Conservation (phyloP, 2,797 vertebrate genomes). For the Taenioides sp. region DNA sequence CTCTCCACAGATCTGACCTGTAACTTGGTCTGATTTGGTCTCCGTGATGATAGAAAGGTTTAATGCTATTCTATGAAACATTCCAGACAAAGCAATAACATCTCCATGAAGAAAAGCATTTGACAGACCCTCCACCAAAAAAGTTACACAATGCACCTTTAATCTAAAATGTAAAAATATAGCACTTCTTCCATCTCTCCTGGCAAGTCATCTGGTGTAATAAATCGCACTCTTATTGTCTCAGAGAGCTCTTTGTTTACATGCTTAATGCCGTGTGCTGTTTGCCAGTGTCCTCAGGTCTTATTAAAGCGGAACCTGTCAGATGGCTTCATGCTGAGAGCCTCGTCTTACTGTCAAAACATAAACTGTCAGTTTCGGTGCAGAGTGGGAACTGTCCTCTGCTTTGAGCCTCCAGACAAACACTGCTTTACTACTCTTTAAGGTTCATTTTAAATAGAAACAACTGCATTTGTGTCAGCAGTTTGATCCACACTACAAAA, state of each 20-base stretch:
- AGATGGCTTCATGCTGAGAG: background rate
- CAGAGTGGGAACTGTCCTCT: conserved; percentile 38
- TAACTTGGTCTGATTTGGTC: too few relatives aligned
- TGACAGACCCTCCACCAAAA: too few relatives aligned
- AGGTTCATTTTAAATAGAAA: conserved; percentile 32
- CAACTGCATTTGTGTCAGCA: conserved; percentile 11
- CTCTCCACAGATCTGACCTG: too few relatives aligned
- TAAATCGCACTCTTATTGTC: background rate
- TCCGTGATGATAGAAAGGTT: too few relatives aligned
- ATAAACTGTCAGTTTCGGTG: conserved; percentile 72
- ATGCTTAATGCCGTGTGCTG: background rate
- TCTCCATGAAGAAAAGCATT: too few relatives aligned
- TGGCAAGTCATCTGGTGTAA: background rate
- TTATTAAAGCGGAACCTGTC: conserved; percentile 20
- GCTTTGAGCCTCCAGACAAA: conserved; percentile 60
- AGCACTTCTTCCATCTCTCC: too few relatives aligned
- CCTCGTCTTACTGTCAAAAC: conserved; percentile 30
- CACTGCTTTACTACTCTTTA: conserved; percentile 54
- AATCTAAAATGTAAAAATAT: too few relatives aligned
- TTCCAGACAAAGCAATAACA: too few relatives aligned
- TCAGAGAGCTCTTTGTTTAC: background rate
- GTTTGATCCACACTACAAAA: background rate
- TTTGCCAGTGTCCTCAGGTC: background rate
- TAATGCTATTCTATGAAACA: too few relatives aligned
- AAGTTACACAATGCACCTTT: too few relatives aligned